Evolutionary conservation across 2,113 vertebrate species (phyloP).

Genomic region (Nesogale talazaci): DNA sequence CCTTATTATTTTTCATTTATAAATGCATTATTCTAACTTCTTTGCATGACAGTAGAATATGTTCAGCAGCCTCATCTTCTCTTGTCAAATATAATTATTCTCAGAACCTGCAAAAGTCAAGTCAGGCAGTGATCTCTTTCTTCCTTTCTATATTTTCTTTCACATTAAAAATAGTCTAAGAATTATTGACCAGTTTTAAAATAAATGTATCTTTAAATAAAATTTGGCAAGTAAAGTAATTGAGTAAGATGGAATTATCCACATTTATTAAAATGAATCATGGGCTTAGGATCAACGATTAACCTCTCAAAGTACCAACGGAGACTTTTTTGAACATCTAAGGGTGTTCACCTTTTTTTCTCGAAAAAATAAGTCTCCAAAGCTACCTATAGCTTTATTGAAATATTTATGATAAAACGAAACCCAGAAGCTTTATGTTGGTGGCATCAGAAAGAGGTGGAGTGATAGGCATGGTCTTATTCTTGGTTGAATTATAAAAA

Average conservation of each 20-base stretch:
- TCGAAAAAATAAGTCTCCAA: slow-evolving; percentile 68
- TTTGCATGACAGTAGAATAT: slow-evolving; percentile 10
- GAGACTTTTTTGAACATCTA: slow-evolving; percentile 57
- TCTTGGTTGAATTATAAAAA: slow-evolving; percentile 81
- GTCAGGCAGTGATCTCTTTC: slow-evolving; percentile 3
- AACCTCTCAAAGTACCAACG: slow-evolving; percentile 62
- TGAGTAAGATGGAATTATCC: slow-evolving; percentile 27
- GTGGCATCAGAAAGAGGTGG: slow-evolving; percentile 77
- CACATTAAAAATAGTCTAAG: not conserved
- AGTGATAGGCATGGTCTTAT: slow-evolving; percentile 72
- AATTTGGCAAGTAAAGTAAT: slow-evolving; percentile 8
- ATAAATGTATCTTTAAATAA: slow-evolving; percentile 50
- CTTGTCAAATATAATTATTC: slow-evolving; percentile 43
- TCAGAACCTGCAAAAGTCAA: slow-evolving; percentile 41
- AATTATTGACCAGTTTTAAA: slow-evolving; percentile 15
- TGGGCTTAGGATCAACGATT: slow-evolving; percentile 50
- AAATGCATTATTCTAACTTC: slow-evolving; percentile 39
- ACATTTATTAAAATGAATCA: slow-evolving; percentile 55
- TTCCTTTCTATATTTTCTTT: slow-evolving; percentile 60
- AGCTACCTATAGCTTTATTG: slow-evolving; percentile 76
- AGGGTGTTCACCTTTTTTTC: slow-evolving; percentile 38
- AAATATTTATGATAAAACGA: slow-evolving; percentile 79
- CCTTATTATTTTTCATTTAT: slow-evolving; percentile 56
- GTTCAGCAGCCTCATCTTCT: not conserved
- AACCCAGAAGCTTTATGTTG: slow-evolving; percentile 74